Percentiles rank a stretch among this genome's conserved stretches.
Evolutionary conservation across 2,113 vertebrate genomes (phyloP).

Genomic region (Coregonus clupeaformis): DNA sequence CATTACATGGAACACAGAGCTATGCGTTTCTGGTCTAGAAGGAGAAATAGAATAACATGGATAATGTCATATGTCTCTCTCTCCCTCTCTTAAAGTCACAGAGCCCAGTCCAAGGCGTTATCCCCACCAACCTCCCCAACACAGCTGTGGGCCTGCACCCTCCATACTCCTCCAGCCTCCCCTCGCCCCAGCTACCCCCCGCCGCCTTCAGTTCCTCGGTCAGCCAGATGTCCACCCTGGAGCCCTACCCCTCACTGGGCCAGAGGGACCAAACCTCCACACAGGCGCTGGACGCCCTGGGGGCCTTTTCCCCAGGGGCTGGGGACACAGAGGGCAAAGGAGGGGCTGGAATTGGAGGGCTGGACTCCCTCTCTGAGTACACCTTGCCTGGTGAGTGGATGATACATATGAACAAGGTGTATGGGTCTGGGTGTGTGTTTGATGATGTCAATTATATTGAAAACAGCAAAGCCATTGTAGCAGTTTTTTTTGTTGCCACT

Average conservation of each 20-base stretch:
- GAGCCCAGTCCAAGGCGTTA: constrained; percentile 85
- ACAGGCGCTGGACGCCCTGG: constrained; percentile 83
- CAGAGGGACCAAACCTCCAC: constrained; percentile 74
- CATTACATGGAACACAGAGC: too few relatives aligned
- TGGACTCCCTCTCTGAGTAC: constrained; percentile 77
- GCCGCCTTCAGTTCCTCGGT: constrained; percentile 75
- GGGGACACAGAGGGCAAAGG: constrained; percentile 55
- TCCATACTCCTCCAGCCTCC: constrained; percentile 80
- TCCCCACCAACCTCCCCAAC: constrained; percentile 88
- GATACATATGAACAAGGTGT: neutral
- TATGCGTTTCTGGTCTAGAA: too few relatives aligned
- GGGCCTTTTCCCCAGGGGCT: constrained; percentile 75
- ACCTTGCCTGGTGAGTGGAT: constrained; percentile 71
- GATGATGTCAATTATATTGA: constrained; percentile 2
- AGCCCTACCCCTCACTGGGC: constrained; percentile 73
- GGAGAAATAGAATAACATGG: too few relatives aligned
- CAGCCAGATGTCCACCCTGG: constrained; percentile 71
- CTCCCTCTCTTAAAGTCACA: constrained; percentile 24
- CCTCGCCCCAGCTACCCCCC: constrained; percentile 77
- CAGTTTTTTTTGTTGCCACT: neutral
- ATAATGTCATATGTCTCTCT: neutral
- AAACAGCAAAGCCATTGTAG: neutral
- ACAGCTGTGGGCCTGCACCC: constrained; percentile 80
- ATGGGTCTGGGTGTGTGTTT: neutral
- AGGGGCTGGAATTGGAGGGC: constrained; percentile 44